A percentile compares a stretch with the other conserved stretches of the same genome.
Evolutionary conservation across 1,140 invertebrate species (phyloP).

Genomic region (Nasonia longicornis): DNA sequence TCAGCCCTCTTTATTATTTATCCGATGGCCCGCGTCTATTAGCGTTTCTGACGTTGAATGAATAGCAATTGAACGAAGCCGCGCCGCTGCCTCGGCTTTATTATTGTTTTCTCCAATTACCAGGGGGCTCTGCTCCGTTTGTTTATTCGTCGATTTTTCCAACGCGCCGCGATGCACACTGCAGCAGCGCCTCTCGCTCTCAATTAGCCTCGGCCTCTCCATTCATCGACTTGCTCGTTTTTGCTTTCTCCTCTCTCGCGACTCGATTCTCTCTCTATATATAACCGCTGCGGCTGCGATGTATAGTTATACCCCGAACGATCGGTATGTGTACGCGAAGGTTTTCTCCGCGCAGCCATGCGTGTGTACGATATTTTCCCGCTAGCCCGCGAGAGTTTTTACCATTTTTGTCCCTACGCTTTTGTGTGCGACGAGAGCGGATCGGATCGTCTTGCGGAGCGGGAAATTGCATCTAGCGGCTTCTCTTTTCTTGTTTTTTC

Average conservation of each 20-base stretch:
- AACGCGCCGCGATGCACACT: not conserved
- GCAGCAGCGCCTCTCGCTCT: not conserved
- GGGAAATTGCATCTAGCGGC: slow-evolving; percentile 20
- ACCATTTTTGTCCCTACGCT: not conserved
- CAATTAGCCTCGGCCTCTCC: slow-evolving; percentile 27
- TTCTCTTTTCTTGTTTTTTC: not conserved
- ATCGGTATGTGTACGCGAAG: not conserved
- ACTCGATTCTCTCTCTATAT: not conserved
- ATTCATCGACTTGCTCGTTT: slow-evolving; percentile 32
- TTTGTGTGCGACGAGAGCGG: not conserved
- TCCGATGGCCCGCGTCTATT: slow-evolving; percentile 8
- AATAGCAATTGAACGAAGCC: slow-evolving; percentile 3
- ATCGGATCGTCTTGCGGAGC: not conserved
- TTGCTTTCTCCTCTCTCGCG: slow-evolving; percentile 34
- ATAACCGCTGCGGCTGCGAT: not conserved
- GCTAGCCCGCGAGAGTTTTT: slow-evolving; percentile 4
- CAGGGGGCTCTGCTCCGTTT: not conserved
- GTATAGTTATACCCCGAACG: not conserved
- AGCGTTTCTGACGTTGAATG: slow-evolving; percentile 10
- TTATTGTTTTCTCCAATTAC: slow-evolving; percentile 31
- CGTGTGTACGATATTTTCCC: not conserved
- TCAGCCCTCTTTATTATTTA: not conserved
- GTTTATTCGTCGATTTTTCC: slow-evolving; percentile 12
- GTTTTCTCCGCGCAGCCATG: not conserved
- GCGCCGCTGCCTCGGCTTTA: slow-evolving; percentile 3